Evolutionary conservation across 2,113 vertebrate species (phyloP).

Genomic region (Mionectes macconnelli): DNA sequence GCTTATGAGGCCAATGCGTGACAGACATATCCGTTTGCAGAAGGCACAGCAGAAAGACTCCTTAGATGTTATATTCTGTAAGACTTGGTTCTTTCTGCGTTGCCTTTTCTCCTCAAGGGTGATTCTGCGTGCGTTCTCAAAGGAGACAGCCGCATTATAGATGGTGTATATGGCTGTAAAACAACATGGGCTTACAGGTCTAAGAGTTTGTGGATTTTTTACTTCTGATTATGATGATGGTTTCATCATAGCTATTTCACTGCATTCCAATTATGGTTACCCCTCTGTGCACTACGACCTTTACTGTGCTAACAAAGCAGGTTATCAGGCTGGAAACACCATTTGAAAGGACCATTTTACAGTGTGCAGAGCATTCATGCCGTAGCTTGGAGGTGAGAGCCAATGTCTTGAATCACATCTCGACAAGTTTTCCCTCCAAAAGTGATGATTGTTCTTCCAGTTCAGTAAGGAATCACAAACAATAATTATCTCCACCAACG

Average conservation of each 20-base stretch:
- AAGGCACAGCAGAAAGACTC: too few relatives aligned
- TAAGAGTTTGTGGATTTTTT: not conserved
- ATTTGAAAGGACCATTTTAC: not conserved
- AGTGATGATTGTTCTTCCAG: not conserved
- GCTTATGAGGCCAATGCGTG: too few relatives aligned
- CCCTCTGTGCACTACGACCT: not conserved
- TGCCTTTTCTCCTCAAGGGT: too few relatives aligned
- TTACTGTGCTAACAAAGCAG: not conserved
- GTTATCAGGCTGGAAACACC: not conserved
- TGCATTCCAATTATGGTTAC: accelerated
- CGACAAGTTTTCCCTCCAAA: not conserved
- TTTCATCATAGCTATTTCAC: not conserved
- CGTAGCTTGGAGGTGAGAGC: not conserved
- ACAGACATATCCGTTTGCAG: too few relatives aligned
- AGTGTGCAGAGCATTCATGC: accelerated
- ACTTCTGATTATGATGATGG: not conserved
- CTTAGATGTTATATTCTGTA: too few relatives aligned
- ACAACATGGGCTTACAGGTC: not conserved
- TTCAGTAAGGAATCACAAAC: not conserved
- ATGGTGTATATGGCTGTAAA: not conserved
- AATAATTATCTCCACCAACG: not conserved
- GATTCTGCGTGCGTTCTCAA: too few relatives aligned
- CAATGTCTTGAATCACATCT: not conserved
- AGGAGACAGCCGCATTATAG: too few relatives aligned
- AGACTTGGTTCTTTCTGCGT: too few relatives aligned